Conservation (phyloP, 2,888 invertebrate genomes). For the Glyphotaelius pellucidus region DNA sequence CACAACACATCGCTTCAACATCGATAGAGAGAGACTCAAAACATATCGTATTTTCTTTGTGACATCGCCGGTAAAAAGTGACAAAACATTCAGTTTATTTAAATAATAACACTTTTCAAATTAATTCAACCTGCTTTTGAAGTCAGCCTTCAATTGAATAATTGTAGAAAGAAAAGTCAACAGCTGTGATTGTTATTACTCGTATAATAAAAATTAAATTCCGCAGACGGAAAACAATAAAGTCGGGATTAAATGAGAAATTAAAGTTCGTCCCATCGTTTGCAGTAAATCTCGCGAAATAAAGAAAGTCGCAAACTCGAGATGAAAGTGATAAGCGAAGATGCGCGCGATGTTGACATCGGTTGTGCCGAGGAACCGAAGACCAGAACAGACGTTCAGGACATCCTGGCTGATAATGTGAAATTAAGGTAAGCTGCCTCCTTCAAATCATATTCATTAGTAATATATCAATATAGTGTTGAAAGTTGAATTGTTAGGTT, state of each 20-base stretch:
- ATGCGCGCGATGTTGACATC: conserved; percentile 50
- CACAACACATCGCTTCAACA: background rate
- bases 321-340: conserved; percentile 65
- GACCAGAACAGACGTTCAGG: conserved; percentile 63
- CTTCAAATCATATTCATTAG: background rate
- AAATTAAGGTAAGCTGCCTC: conserved; percentile 57
- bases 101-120: background rate
- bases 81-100: background rate
- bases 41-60: background rate
- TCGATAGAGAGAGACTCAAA: background rate
- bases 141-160: background rate
- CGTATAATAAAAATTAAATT: background rate
- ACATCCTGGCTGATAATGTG: conserved; percentile 62
- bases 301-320: background rate
- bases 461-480: background rate
- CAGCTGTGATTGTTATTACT: background rate
- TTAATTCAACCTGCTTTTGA: background rate
- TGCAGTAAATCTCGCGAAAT: background rate
- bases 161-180: background rate
- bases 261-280: background rate
- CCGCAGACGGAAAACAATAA: background rate
- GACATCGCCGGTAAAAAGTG: background rate
- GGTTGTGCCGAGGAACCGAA: conserved; percentile 58
- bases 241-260: background rate
- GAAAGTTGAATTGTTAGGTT: background rate